Conservation (phyloP, 2,888 invertebrate genomes). For the Eupithecia pulchellata region DNA sequence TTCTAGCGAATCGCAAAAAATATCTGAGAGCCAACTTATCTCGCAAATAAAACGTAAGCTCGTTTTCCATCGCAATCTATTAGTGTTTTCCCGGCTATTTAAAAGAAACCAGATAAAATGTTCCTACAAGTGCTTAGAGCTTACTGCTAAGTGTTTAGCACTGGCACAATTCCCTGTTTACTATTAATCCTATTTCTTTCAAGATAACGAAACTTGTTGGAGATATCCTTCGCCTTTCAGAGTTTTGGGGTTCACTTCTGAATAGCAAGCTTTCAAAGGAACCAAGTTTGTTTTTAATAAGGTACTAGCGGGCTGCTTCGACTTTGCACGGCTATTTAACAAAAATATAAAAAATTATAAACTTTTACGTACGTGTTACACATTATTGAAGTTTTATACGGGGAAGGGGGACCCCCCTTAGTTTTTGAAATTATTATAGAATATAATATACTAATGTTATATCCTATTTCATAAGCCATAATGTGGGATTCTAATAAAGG, state of each 20-base stretch:
- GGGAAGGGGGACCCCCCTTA: too few relatives aligned
- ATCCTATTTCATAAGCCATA: too few relatives aligned
- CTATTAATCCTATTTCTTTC: slow-evolving; percentile 83
- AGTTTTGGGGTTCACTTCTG: slow-evolving; percentile 75
- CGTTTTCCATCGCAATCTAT: slow-evolving; percentile 13
- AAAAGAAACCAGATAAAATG: slow-evolving; percentile 47
- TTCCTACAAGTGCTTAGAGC: slow-evolving; percentile 51
- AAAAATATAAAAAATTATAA: too few relatives aligned
- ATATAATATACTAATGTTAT: too few relatives aligned
- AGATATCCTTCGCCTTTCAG: slow-evolving; percentile 77
- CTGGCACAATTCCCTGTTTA: slow-evolving; percentile 73
- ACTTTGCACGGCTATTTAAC: too few relatives aligned
- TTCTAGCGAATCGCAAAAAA: not conserved
- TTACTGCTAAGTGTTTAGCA: slow-evolving; percentile 63
- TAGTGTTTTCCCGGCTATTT: slow-evolving; percentile 44
- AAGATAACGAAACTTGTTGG: slow-evolving; percentile 85
- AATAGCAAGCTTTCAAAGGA: slow-evolving; percentile 38
- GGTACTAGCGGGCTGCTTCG: too few relatives aligned
- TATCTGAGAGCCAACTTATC: slow-evolving; percentile 4
- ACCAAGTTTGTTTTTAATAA: slow-evolving; percentile 26
- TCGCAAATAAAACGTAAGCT: slow-evolving; percentile 9
- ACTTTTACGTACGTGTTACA: too few relatives aligned
- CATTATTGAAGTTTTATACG: too few relatives aligned
- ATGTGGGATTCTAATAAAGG: too few relatives aligned
- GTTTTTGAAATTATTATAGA: too few relatives aligned